phyloP scores from a whole-genome alignment of 2,113 vertebrate genomes.

The Octodon degus region DNA sequence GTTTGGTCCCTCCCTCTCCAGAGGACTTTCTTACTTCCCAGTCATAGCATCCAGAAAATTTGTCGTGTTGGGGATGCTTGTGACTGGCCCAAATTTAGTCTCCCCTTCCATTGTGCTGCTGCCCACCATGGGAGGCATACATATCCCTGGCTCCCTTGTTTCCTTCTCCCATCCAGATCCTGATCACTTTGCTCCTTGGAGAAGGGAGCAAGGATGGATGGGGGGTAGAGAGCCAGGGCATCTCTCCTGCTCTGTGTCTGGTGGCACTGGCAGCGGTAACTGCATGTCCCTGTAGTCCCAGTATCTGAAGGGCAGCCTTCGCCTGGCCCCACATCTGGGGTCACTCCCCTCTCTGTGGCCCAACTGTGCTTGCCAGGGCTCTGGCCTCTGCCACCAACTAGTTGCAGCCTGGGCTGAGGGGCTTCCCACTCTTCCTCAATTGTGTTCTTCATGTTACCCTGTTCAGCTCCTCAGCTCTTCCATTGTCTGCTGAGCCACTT shows the following conservation, averaged over 20 bases:
- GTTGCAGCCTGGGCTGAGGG: neutral
- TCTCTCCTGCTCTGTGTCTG: neutral
- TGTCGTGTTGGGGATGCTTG: neutral
- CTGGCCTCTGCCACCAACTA: neutral
- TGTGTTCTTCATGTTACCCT: neutral
- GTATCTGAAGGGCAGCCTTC: no score
- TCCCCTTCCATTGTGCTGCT: neutral
- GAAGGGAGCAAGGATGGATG: no score
- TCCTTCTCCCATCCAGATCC: neutral
- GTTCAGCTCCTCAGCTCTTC: neutral
- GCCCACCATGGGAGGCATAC: neutral
- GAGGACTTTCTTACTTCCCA: neutral
- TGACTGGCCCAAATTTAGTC: neutral
- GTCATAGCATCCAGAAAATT: no score
- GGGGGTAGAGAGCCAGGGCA: fast-evolving
- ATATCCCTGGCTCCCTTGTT: neutral
- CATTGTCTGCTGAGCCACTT: neutral
- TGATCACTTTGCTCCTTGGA: neutral
- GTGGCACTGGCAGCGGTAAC: neutral
- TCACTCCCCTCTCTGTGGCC: neutral
- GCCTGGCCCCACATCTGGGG: neutral
- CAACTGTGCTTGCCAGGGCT: neutral
- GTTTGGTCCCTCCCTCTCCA: no score
- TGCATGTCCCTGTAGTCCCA: neutral
- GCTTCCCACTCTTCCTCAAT: neutral